Base-by-base conservation (phyloP, 2,888 invertebrate species). In the Pantelozetes paolii region DNA sequence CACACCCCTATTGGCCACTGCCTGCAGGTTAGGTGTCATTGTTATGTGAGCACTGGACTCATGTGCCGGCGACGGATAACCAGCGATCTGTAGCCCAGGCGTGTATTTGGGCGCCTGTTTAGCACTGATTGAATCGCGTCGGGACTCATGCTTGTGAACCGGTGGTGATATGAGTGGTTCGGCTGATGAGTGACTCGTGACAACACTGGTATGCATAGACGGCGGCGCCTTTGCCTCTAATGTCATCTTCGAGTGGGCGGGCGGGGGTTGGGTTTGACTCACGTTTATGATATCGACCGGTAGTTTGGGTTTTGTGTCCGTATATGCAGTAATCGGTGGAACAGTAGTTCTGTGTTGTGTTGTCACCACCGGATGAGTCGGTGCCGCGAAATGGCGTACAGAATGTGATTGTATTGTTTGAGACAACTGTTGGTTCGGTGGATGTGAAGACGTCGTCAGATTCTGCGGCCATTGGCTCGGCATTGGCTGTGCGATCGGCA, bases 1-100 rank as follows among this genome's bases (percentile, higher is more conserved):
- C 20, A 77, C 77, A 26, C 78, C 78, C n/a, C 77, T 76, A 59
- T 76, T 73, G 28, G 77, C 74, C 72, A 57, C 54, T 15, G 78
- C 42, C 59, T 76, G 74, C 28, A 74, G 67, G 40, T 77, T 75
- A 0, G 75, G 67, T 36, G 62, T n/a, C 20, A 57, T 28, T 32
- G 62, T n/a, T 9, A 32, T 23, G 71, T 74, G 74, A 13, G 30
- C 36, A 3, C 28, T 23, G 18, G 50, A 9, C 40, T 72, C 72
- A 18, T 59, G 74, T 8, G 74, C 50, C n/a, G 74, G 62, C 9
- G 57, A 11, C 3, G 70, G 45, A 45, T 70, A 57, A 18, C 72
- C 72, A 5, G 72, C 40, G 13, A 71, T 50, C 30, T 70, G 69
- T 1, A 59, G 20, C 1, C 48, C 74, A 13, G 72, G 67, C 1